Conservation (phyloP, 2,888 invertebrate genomes). For the Himalopsyche tibetana region DNA sequence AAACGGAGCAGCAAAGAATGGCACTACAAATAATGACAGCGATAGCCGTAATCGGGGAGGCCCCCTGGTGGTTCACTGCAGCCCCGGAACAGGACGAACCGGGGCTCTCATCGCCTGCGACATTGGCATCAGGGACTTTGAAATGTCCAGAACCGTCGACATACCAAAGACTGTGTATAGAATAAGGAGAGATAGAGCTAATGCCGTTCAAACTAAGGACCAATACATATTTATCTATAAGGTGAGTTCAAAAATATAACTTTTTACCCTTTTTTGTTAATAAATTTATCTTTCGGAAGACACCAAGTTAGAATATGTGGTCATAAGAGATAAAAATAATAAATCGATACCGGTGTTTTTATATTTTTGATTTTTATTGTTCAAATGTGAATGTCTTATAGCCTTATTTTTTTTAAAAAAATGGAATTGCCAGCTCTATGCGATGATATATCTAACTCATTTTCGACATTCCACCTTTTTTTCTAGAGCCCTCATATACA, state of each 20-base stretch:
- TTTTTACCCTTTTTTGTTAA: background rate
- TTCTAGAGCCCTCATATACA: background rate
- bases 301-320: background rate
- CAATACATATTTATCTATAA: constrained; percentile 95
- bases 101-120: constrained; percentile 92
- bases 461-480: too few species aligned
- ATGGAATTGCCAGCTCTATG: too few species aligned
- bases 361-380: too few species aligned
- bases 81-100: constrained; percentile 93
- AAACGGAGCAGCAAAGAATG: constrained; percentile 69
- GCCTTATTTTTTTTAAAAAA: too few species aligned
- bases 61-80: constrained; percentile 89
- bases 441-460: too few species aligned
- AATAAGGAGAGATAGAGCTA: constrained; percentile 91
- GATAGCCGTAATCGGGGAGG: constrained; percentile 76
- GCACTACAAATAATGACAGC: constrained; percentile 73
- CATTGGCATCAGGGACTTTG: constrained; percentile 90
- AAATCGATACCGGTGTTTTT: too few species aligned
- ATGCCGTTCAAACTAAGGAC: constrained; percentile 92
- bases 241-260: constrained; percentile 73
- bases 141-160: constrained; percentile 87
- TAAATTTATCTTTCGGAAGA: background rate
- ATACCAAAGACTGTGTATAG: constrained; percentile 90
- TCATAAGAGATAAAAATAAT: too few species aligned
- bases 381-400: too few species aligned